Conservation (phyloP, 1,140 invertebrate species). For the Drosophila kepulauana region DNA sequence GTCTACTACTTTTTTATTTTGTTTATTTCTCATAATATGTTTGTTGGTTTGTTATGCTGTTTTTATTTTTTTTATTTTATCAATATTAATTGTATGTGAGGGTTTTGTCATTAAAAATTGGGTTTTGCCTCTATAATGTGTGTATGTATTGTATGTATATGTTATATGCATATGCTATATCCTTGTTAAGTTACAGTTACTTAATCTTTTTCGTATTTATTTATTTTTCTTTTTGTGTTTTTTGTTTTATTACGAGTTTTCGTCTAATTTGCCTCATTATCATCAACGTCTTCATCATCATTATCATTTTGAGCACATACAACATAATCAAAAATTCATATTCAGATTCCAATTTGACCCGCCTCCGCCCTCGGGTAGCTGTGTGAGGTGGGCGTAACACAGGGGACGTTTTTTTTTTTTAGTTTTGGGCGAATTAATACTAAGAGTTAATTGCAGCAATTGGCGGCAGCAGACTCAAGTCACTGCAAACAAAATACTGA, state of each 20-base stretch:
- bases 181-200: slow-evolving; percentile 75
- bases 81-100: slow-evolving; percentile 37
- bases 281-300: slow-evolving; percentile 1
- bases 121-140: slow-evolving; percentile 41
- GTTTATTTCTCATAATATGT: slow-evolving; percentile 28
- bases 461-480: not conserved
- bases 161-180: slow-evolving; percentile 70
- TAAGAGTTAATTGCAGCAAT: slow-evolving; percentile 32
- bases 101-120: slow-evolving; percentile 47
- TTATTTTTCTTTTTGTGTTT: slow-evolving; percentile 21
- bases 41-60: not conserved
- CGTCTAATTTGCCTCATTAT: slow-evolving; percentile 21
- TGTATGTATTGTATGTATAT: slow-evolving; percentile 48
- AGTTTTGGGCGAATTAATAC: slow-evolving; percentile 27
- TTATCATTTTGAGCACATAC: slow-evolving; percentile 44
- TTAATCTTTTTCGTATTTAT: slow-evolving; percentile 49
- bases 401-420: no score
- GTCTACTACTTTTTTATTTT: slow-evolving; percentile 20
- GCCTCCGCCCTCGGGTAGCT: not conserved
- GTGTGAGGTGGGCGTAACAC: not conserved
- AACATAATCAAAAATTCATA: slow-evolving; percentile 30
- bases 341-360: slow-evolving; percentile 25
- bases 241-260: slow-evolving; percentile 14
- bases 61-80: not conserved
- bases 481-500: slow-evolving; percentile 23